Evolutionary conservation across 2,888 invertebrate genomes (phyloP).

Genomic region (Calephelis perditalis): DNA sequence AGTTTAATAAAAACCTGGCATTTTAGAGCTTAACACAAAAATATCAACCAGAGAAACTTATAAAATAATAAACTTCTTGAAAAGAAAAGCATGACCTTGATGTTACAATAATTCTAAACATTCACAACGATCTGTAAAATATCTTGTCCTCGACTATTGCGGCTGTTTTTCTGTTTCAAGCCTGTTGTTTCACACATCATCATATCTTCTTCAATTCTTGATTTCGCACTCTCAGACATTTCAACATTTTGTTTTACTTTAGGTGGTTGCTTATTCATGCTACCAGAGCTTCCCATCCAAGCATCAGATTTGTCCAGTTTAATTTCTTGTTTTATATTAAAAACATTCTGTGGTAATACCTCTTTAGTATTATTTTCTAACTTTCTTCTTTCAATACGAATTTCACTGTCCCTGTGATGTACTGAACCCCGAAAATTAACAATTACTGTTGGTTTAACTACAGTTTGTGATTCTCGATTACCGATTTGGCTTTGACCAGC

Average conservation of each 20-base stretch:
- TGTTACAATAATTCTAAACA: slow-evolving; percentile 34
- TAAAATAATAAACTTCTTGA: too few species aligned
- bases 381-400: slow-evolving; percentile 49
- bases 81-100: background rate
- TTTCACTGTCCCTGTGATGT: slow-evolving; percentile 58
- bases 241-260: slow-evolving; percentile 44
- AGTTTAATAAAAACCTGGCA: too few species aligned
- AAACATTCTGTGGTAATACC: slow-evolving; percentile 51
- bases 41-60: too few species aligned
- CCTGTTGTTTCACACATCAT: slow-evolving; percentile 56
- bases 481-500: slow-evolving; percentile 69
- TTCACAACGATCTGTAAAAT: slow-evolving; percentile 58
- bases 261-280: slow-evolving; percentile 32
- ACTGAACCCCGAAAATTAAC: slow-evolving; percentile 65
- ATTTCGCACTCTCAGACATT: slow-evolving; percentile 31
- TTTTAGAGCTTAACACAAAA: too few species aligned
- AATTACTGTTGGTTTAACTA: slow-evolving; percentile 68
- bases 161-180: slow-evolving; percentile 38
- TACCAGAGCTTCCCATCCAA: slow-evolving; percentile 21
- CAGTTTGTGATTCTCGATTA: slow-evolving; percentile 65
- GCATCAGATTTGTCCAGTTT: slow-evolving; percentile 46
- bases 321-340: slow-evolving; percentile 69
- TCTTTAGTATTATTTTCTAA: slow-evolving; percentile 38
- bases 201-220: slow-evolving; percentile 50
- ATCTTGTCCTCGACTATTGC: slow-evolving; percentile 42